These are phyloP conservation scores for Diloba caeruleocephala DNA, from an alignment of 2,888 invertebrate genomes.

Conservation along the genomic window DNA sequence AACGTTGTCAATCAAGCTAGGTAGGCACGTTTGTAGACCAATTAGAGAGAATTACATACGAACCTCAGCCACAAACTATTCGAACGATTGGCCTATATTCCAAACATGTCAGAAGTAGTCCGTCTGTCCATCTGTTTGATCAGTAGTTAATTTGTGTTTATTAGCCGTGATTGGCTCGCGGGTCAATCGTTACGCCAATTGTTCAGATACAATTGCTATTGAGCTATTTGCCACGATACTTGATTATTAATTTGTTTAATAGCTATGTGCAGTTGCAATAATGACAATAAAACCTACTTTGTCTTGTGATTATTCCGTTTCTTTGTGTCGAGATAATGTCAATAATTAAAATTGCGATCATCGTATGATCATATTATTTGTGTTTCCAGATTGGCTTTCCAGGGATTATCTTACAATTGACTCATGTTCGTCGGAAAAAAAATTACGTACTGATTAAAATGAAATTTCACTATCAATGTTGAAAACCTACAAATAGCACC, in stretches of 20 bases:
- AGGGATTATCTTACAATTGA: conserved; percentile 2
- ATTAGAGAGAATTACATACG: conserved; percentile 27
- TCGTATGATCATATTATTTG: conserved; percentile 16
- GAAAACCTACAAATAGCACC: too few species aligned
- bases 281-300: conserved; percentile 35
- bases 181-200: conserved; percentile 74
- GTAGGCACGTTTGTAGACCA: conserved; percentile 22
- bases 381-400: conserved; percentile 16
- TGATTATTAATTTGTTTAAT: conserved; percentile 53
- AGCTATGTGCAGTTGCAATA: conserved; percentile 40
- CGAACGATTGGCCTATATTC: conserved; percentile 46
- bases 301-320: conserved; percentile 47
- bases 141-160: conserved; percentile 82
- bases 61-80: conserved; percentile 30
- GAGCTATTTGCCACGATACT: conserved; percentile 66
- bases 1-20: conserved; percentile 20
- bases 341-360: conserved; percentile 25
- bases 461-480: too few species aligned
- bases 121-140: conserved; percentile 68
- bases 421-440: background rate
- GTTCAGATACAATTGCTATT: conserved; percentile 69
- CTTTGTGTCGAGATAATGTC: conserved; percentile 33
- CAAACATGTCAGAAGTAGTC: conserved; percentile 45
- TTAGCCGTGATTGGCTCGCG: conserved; percentile 82
- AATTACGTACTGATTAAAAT: too few species aligned